Base-by-base conservation (phyloP, 2,113 vertebrate genomes). In the Tetrao urogallus region DNA sequence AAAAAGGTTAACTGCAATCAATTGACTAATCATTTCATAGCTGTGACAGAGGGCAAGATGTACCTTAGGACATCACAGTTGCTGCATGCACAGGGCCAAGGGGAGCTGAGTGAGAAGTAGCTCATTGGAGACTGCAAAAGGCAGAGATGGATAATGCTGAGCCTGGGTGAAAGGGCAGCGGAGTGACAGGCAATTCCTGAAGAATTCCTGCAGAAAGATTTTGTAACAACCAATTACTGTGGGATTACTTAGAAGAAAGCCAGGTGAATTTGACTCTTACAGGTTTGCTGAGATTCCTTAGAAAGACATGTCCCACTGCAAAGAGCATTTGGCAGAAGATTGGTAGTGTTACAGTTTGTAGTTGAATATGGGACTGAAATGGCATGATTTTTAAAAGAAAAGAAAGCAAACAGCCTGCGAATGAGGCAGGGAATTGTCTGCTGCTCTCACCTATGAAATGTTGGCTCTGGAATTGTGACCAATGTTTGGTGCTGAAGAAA, bases 1-100 rank as follows among this genome's bases (percentile, higher is more conserved):
- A 78, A 45, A 92, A 92, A 78, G 47, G 42, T 78, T 84, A 90
- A 71, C 70, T 60, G 61, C 61, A 84, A 57, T 84, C 74, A 60
- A 72, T 28, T 60, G 66, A 60, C 30, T 66, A 57, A 77, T 74
- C n/a, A 64, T 81, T 94, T 81, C 38, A 84, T 30, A 50, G 11
- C 24, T 2, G 0, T 32, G 19, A 34, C 34, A 67, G 70, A 67
- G 45, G 73, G 22, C 52, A 74, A 80, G 77, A n/a, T 36, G 13
- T 18, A 50, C 32, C 73, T 83, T 32, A 27, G 87, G 5, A 61
- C 54, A 71, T 27, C 0, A 0, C 38, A 72, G 58, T 34, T 63
- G 28, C 45, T 76, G 67, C 54, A 47, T 65, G 34, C 58, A 47
- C 48, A 72, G 57, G 64, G 47, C 13, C 82, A 64, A 40, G 28